phyloP scores from a whole-genome alignment of 2,888 invertebrate species.

The Cataglyphis albicans region DNA sequence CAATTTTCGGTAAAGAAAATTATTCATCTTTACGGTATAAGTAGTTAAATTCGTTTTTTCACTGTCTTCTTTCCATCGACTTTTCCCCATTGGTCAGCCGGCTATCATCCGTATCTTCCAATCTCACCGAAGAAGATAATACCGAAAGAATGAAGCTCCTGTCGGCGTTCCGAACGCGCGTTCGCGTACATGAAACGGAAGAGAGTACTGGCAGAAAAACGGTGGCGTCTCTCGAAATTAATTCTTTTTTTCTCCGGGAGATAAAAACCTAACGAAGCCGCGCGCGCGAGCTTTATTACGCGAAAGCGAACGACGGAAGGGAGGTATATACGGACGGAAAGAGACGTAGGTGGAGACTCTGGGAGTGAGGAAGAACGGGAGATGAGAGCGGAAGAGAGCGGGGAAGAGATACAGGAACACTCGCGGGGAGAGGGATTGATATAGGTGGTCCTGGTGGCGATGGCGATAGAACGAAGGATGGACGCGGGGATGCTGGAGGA shows the following conservation, averaged over 20 bases:
- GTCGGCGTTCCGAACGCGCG: constrained; percentile 49
- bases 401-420: constrained; percentile 39
- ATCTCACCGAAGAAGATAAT: constrained; percentile 53
- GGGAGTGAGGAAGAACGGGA: constrained; percentile 57
- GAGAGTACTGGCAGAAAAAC: constrained; percentile 62
- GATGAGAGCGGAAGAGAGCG: constrained; percentile 52
- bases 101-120: constrained; percentile 43
- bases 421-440: constrained; percentile 62
- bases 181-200: constrained; percentile 54
- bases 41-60: constrained; percentile 3
- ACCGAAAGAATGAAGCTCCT: constrained; percentile 52
- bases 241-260: constrained; percentile 78
- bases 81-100: constrained; percentile 34
- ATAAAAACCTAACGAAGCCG: constrained; percentile 84
- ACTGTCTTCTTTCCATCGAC: constrained; percentile 24
- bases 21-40: not conserved
- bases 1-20: constrained; percentile 10
- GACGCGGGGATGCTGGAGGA: constrained; percentile 44
- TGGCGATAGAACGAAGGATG: constrained; percentile 61
- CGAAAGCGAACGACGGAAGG: constrained; percentile 74
- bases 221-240: constrained; percentile 80
- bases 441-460: constrained; percentile 69
- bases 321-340: constrained; percentile 65
- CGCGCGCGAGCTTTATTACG: constrained; percentile 78
- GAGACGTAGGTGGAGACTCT: constrained; percentile 64